A percentile compares a stretch with the other conserved stretches of the same genome.
These are phyloP conservation scores for Hiodon tergisus DNA, from an alignment of 2,113 vertebrate species.

Conservation along the genomic window DNA sequence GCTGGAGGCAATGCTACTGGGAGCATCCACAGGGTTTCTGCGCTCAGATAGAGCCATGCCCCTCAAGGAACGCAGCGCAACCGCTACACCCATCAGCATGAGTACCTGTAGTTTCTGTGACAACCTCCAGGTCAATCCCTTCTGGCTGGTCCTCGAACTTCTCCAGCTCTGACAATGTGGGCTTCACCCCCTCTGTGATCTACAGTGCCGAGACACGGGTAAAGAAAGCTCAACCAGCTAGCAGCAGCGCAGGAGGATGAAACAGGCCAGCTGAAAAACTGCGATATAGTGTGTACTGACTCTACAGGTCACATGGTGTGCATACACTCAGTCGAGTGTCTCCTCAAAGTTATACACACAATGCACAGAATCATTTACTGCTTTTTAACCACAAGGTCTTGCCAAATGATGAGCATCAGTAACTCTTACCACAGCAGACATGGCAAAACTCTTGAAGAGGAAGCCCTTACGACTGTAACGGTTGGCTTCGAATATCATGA, in stretches of 20 bases:
- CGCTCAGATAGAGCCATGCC: neutral
- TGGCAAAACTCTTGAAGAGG: conserved; percentile 96
- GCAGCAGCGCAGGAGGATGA: fast-evolving
- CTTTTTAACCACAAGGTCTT: neutral
- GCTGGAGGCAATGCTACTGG: no score
- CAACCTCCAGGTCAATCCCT: conserved; percentile 91
- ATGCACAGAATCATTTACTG: no score
- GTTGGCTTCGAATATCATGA: conserved; percentile 94
- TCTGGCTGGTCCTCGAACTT: conserved; percentile 95
- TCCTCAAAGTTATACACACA: no score
- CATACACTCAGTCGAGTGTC: no score
- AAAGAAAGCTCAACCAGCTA: neutral
- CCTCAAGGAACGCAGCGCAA: no score
- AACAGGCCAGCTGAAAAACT: neutral
- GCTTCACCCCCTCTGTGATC: conserved; percentile 95
- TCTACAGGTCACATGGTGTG: no score
- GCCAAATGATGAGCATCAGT: neutral
- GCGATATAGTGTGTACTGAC: no score
- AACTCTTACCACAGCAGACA: conserved; percentile 86
- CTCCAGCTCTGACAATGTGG: conserved; percentile 87
- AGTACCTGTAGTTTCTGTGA: conserved; percentile 82
- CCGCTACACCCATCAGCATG: neutral
- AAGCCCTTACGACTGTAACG: conserved; percentile 94
- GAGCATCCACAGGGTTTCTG: no score
- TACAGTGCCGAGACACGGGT: conserved; percentile 33